Percentiles rank a stretch among this genome's conserved stretches.
Conservation (phyloP, 2,797 vertebrate genomes). For the Triplophysa yarkandensis region DNA sequence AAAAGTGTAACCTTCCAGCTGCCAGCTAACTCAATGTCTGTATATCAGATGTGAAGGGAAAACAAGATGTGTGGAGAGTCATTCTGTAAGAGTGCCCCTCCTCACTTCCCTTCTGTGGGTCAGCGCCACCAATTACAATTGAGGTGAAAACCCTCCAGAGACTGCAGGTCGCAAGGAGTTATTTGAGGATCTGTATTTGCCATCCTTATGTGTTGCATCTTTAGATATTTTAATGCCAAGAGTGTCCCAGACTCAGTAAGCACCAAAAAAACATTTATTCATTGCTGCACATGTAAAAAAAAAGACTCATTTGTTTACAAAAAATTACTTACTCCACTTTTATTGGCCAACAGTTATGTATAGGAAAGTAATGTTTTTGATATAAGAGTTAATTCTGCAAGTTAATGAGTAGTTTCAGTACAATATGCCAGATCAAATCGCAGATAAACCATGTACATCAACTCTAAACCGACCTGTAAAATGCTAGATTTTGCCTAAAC, state of each 20-base stretch:
- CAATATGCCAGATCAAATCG: not conserved
- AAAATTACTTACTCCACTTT: too few relatives aligned
- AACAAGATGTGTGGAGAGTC: conserved; percentile 21
- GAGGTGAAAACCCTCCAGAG: conserved; percentile 45
- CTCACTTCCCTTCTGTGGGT: conserved; percentile 29
- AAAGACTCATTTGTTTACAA: not conserved
- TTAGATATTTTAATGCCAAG: not conserved
- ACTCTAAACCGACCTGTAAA: not conserved
- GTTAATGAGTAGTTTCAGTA: not conserved
- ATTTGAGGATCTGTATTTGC: not conserved
- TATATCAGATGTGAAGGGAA: conserved; percentile 18
- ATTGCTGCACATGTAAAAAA: not conserved
- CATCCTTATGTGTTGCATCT: not conserved
- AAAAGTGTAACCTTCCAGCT: not conserved
- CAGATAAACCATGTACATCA: not conserved
- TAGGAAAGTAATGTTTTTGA: too few relatives aligned
- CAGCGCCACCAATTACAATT: conserved; percentile 27
- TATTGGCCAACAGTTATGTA: too few relatives aligned
- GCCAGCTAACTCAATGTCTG: conserved; percentile 18
- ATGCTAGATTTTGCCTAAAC: not conserved
- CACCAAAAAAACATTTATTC: not conserved
- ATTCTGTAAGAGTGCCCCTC: conserved; percentile 28
- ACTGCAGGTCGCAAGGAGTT: conserved; percentile 29
- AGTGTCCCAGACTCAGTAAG: not conserved
- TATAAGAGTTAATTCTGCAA: not conserved